phyloP scores from a whole-genome alignment of 2,113 vertebrate genomes.

The Otocyon megalotis region DNA sequence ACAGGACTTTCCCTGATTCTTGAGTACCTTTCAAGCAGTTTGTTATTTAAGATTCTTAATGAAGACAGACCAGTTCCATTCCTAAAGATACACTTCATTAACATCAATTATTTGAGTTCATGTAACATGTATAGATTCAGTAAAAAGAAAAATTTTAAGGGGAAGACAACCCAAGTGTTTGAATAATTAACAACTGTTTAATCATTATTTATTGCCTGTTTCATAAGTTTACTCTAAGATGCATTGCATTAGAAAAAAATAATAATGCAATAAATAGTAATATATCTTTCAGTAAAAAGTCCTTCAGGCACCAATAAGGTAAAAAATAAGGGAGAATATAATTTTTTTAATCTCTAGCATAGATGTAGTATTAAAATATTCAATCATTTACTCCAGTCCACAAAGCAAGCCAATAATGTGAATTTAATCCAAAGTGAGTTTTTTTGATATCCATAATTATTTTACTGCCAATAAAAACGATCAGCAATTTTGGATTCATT shows the following conservation, averaged over 20 bases:
- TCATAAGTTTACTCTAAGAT: neutral
- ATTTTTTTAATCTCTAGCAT: neutral
- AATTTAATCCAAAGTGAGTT: neutral
- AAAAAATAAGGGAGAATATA: neutral
- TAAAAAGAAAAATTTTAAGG: neutral
- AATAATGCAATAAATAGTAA: conserved; percentile 17
- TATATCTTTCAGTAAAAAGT: neutral
- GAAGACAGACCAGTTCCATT: neutral
- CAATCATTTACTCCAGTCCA: neutral
- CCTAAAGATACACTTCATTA: neutral
- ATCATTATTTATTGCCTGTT: neutral
- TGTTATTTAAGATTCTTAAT: neutral
- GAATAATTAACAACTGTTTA: neutral
- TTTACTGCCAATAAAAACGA: neutral
- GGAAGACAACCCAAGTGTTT: neutral
- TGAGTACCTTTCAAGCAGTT: neutral
- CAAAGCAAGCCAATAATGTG: neutral
- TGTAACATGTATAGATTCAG: neutral
- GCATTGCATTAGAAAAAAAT: neutral
- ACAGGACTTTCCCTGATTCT: neutral
- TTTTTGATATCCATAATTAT: neutral
- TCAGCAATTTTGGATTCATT: neutral
- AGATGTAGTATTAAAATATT: neutral
- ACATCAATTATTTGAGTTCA: neutral
- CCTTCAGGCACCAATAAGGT: neutral